These are phyloP conservation scores for Bombus soroeensis DNA, from an alignment of 1,140 invertebrate genomes.

Conservation along the genomic window DNA sequence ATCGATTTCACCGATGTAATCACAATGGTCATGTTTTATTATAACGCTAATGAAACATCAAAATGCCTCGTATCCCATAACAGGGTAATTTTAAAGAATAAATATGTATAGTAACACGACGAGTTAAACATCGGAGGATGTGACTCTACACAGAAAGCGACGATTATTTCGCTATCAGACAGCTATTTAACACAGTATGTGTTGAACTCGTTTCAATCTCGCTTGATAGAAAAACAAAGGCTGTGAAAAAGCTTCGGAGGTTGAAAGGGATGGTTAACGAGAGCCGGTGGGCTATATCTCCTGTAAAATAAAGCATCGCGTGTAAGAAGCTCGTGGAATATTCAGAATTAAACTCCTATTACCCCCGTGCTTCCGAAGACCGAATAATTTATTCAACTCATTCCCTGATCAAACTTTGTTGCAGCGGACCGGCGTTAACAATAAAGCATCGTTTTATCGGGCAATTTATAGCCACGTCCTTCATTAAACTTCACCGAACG, in stretches of 20 bases:
- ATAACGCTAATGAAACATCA: too few species aligned
- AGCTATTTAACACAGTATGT: too few species aligned
- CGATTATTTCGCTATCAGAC: too few species aligned
- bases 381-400: conserved; percentile 33
- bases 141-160: too few species aligned
- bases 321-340: conserved; percentile 14
- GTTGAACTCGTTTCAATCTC: too few species aligned
- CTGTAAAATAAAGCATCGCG: background rate
- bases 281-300: background rate
- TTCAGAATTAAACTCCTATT: conserved; percentile 27
- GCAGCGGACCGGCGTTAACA: conserved; percentile 13
- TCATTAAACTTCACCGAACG: conserved; percentile 9
- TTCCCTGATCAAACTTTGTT: conserved; percentile 18
- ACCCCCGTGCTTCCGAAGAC: background rate
- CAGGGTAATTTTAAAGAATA: too few species aligned
- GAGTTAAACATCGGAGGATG: too few species aligned
- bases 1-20: too few species aligned
- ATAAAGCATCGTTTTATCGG: conserved; percentile 1
- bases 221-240: background rate
- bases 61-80: too few species aligned
- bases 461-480: background rate
- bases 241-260: background rate
- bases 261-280: background rate
- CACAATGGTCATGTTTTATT: too few species aligned
- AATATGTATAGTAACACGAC: too few species aligned